Percentiles rank a stretch among this genome's conserved stretches.
Conservation (phyloP, 2,113 vertebrate genomes). For the Orycteropus afer region DNA sequence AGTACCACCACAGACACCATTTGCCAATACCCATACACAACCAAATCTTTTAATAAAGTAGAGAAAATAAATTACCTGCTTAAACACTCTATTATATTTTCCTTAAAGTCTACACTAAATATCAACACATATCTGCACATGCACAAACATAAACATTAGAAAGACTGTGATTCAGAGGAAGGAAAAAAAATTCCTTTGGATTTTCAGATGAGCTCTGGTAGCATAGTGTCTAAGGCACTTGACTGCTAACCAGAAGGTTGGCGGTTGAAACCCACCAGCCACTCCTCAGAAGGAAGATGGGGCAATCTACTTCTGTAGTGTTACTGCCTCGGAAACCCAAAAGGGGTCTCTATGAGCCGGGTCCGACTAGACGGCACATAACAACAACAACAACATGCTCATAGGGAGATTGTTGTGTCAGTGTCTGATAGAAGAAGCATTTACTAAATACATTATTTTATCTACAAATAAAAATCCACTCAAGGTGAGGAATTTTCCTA, state of each 20-base stretch:
- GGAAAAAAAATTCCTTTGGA: slow-evolving; percentile 29
- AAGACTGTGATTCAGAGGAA: not conserved
- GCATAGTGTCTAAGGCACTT: no score
- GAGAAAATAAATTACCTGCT: not conserved
- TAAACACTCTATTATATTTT: not conserved
- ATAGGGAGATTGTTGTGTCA: not conserved
- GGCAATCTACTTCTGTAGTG: no score
- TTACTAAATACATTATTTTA: not conserved
- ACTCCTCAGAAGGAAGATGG: no score
- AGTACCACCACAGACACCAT: not conserved
- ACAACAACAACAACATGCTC: not conserved
- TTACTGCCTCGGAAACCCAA: no score
- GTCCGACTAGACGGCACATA: not conserved
- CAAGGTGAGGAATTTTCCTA: not conserved
- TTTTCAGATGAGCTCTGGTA: not conserved
- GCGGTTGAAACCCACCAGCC: no score
- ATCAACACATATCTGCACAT: not conserved
- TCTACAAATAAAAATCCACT: not conserved
- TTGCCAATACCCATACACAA: not conserved
- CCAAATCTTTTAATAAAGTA: not conserved
- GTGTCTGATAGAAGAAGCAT: not conserved
- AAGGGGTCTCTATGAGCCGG: not conserved
- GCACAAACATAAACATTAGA: not conserved
- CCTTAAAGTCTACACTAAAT: slow-evolving; percentile 5
- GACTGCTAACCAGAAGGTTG: no score